Percentiles rank a stretch among this genome's conserved stretches.
Evolutionary conservation across 2,888 invertebrate species (phyloP).

Genomic region (Kryphioiulus occultus): DNA sequence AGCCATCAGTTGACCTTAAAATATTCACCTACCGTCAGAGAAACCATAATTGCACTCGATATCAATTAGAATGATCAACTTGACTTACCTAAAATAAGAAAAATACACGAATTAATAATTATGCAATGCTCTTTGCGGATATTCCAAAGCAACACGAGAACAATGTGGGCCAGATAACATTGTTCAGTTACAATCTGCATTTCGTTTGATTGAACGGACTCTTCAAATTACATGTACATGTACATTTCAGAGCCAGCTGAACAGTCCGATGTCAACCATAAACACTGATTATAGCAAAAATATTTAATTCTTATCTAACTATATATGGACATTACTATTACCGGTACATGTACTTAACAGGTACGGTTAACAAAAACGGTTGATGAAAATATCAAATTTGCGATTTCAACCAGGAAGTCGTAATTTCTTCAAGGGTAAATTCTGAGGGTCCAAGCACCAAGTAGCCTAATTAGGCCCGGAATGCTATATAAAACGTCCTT

Average conservation of each 20-base stretch:
- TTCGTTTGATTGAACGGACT: too few species aligned
- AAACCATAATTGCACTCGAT: background rate
- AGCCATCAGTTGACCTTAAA: background rate
- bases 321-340: background rate
- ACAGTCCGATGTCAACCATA: too few species aligned
- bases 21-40: background rate
- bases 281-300: too few species aligned
- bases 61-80: background rate
- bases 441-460: background rate
- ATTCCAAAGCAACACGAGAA: too few species aligned
- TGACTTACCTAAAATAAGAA: slow-evolving; percentile 7
- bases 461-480: background rate
- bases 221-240: too few species aligned
- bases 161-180: too few species aligned
- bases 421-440: background rate
- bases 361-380: background rate
- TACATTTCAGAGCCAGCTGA: too few species aligned
- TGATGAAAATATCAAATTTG: background rate
- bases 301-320: too few species aligned
- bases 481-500: background rate
- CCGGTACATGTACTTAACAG: background rate
- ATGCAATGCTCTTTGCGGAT: background rate
- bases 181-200: too few species aligned
- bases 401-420: slow-evolving; percentile 32
- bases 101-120: background rate